Evolutionary conservation across 2,113 vertebrate species (phyloP), one percentile per base, ranked within the genome.

Genomic region (Micromys minutus): DNA sequence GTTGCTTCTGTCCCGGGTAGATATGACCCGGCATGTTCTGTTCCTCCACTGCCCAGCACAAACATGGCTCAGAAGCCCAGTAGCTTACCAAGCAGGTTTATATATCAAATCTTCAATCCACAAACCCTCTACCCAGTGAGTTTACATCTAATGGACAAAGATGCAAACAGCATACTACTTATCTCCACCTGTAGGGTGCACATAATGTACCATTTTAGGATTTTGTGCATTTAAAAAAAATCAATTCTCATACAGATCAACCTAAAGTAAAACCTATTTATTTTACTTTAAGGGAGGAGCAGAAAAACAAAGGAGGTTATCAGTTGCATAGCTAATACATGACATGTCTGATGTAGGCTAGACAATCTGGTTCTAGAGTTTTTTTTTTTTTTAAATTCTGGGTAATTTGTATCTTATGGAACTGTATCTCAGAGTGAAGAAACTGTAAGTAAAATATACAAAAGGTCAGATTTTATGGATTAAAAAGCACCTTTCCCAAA

Each of bases 401-500:
- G 47, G 22, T 76, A 24, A 59, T 65, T 74, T 83, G 34, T 39
- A 26, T 47, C 12, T 85, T n/a, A 61, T 47, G 45, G 29, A 36
- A 80, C 22, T 93, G 29, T 45, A 36, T 1, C 13, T 0, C 16
- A 87, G 61, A 87, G 55, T 87, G 65, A 72, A 57, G 69, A 24
- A 65, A 31, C 83, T 91, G 34, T 83, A 86, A 52, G 61, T 65
- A 92, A 90, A 89, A 86, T 19, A 15, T 93, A 42, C 63, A 85
- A 93, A 93, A 29, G 3, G 15, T 26, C 36, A 3, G 59, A 52
- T 5, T 91, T 90, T 34, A 5, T 80, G 86, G 61, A 94, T 93
- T 93, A 26, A 89, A 57, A 94, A 91, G 74, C 45, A 83, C 26
- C 65, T 94, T 85, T 74, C 57, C 63, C 34, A 71, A 79, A 50